These are phyloP conservation scores for Papilio gigon DNA, from an alignment of 2,888 invertebrate genomes.

Conservation along the genomic window DNA sequence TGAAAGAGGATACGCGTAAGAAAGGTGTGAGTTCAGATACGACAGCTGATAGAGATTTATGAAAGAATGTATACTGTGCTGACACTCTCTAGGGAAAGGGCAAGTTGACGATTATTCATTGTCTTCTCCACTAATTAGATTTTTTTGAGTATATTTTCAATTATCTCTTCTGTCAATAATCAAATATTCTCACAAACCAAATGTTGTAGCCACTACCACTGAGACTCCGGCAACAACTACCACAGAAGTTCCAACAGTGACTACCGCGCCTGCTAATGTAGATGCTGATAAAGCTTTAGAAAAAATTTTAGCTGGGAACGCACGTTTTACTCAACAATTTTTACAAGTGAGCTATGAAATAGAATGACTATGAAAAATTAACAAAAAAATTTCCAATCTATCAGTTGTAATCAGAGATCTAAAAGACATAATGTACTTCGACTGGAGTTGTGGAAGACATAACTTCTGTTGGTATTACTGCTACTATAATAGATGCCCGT, in stretches of 20 bases:
- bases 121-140: no score
- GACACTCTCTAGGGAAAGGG: no score
- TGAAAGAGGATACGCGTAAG: no score
- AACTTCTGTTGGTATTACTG: neutral
- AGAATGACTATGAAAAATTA: neutral
- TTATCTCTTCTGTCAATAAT: neutral
- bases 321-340: conserved; percentile 43
- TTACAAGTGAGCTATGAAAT: conserved; percentile 42
- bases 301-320: conserved; percentile 41
- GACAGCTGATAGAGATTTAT: no score
- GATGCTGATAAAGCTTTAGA: conserved; percentile 19
- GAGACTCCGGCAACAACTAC: conserved; percentile 3
- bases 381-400: neutral
- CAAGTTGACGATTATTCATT: no score
- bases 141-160: no score
- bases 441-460: neutral
- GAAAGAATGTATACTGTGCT: no score
- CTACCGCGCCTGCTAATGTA: neutral
- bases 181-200: neutral
- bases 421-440: no score
- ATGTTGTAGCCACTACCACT: conserved; percentile 12
- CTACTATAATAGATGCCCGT: neutral
- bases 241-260: neutral
- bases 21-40: no score
- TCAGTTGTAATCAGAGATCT: no score